Percentiles rank a stretch among this genome's conserved stretches.
These are phyloP conservation scores for Drosophila prosaltans DNA, from an alignment of 1,140 invertebrate genomes.

Conservation along the genomic window DNA sequence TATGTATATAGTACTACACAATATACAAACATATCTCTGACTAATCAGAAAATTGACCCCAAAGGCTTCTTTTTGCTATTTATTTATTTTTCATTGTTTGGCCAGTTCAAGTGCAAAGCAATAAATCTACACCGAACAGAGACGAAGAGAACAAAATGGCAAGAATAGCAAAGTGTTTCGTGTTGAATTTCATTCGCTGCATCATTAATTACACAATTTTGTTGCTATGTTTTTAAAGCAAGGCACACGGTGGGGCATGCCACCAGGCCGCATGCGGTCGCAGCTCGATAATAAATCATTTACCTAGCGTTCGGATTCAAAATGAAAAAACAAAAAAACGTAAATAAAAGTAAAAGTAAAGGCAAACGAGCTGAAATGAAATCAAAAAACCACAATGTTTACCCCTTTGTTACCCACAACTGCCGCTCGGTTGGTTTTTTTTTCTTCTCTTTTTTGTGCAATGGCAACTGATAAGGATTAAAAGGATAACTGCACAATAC, in stretches of 20 bases:
- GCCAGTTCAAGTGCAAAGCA: constrained; percentile 16
- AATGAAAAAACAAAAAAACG: neutral
- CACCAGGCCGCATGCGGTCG: constrained; percentile 14
- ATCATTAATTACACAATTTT: constrained; percentile 21
- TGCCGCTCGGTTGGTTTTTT: neutral
- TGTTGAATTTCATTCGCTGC: constrained; percentile 17
- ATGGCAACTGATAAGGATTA: constrained; percentile 15
- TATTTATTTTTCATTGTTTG: constrained; percentile 17
- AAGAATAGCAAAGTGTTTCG: constrained; percentile 13
- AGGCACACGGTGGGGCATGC: constrained; percentile 5
- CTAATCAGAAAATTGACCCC: constrained; percentile 14
- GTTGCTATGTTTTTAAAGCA: constrained; percentile 4
- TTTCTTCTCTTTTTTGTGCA: neutral
- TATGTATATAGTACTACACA: neutral
- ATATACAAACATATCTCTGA: neutral
- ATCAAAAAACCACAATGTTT: constrained; percentile 18
- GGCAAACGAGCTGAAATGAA: constrained; percentile 5
- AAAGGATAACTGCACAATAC: constrained; percentile 6
- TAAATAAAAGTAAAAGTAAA: constrained; percentile 5
- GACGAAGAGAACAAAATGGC: neutral
- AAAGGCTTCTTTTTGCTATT: constrained; percentile 1
- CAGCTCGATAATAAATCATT: constrained; percentile 21
- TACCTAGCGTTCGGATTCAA: constrained; percentile 6
- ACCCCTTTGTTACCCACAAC: neutral
- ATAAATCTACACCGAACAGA: constrained; percentile 5